Evolutionary conservation across 2,888 invertebrate genomes (phyloP).

Genomic region (Lithophane ornitopus): DNA sequence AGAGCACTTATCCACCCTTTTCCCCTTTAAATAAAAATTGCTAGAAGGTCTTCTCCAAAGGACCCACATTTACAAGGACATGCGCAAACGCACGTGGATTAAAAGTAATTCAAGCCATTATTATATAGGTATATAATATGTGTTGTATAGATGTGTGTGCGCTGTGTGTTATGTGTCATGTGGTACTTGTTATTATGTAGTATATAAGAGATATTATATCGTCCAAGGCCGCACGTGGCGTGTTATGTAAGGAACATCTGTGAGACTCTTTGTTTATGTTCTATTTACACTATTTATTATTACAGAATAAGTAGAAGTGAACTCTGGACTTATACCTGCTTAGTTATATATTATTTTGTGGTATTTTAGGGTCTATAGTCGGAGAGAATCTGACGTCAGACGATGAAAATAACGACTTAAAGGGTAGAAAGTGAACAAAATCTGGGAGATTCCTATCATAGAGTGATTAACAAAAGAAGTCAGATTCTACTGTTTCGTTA

Average conservation of each 20-base stretch:
- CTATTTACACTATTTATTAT: conserved; percentile 25
- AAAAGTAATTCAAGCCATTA: conserved; percentile 38
- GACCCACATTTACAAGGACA: conserved; percentile 18
- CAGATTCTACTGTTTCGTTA: no score
- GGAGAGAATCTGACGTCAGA: background rate
- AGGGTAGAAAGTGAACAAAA: background rate
- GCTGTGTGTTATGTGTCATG: conserved; percentile 20
- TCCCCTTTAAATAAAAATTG: background rate
- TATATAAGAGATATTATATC: conserved; percentile 55
- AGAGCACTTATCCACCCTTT: background rate
- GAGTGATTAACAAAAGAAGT: background rate
- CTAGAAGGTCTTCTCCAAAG: conserved; percentile 34
- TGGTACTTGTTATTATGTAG: conserved; percentile 41
- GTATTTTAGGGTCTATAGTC: background rate
- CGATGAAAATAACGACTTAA: background rate
- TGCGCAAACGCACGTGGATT: conserved; percentile 50
- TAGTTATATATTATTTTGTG: background rate
- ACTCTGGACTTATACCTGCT: background rate
- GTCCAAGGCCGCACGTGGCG: conserved; percentile 65
- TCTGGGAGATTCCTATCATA: background rate
- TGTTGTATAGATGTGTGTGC: conserved; percentile 8
- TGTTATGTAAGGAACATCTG: conserved; percentile 59
- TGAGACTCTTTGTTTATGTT: conserved; percentile 26
- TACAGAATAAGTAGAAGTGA: conserved; percentile 12
- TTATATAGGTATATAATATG: conserved; percentile 20